These are phyloP conservation scores for Alaudala cheleensis DNA, from an alignment of 2,113 vertebrate genomes.

Conservation along the genomic window DNA sequence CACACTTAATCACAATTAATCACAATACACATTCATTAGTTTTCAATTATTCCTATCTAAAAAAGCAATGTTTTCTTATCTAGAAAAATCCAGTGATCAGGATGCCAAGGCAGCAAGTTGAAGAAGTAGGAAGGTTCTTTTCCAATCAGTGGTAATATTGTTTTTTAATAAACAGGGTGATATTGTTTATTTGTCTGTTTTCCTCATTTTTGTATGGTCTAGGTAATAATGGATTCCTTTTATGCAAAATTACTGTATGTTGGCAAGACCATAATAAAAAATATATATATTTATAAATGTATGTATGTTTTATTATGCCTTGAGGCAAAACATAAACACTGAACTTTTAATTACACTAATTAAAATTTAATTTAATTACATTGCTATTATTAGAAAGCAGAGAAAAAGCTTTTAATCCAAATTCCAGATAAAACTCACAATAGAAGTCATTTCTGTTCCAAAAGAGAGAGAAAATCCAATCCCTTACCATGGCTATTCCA, in stretches of 20 bases:
- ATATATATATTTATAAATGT: not conserved
- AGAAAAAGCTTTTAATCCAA: not conserved
- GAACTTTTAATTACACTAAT: not conserved
- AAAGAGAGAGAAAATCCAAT: not conserved
- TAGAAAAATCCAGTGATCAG: not conserved
- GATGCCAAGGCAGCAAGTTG: not conserved
- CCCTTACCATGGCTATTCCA: slow-evolving; percentile 63
- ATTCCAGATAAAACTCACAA: not conserved
- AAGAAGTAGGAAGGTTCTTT: not conserved
- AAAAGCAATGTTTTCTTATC: not conserved
- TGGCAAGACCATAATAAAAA: not conserved
- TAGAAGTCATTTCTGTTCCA: not conserved
- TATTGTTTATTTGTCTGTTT: not conserved
- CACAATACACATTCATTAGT: not conserved
- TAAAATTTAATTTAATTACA: not conserved
- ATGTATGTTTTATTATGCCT: not conserved
- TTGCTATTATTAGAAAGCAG: not conserved
- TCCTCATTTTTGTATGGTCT: not conserved
- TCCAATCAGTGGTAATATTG: not conserved
- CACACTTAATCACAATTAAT: not conserved
- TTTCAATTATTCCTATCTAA: not conserved
- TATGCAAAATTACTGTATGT: not conserved
- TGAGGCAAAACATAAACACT: not conserved
- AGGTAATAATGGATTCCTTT: not conserved
- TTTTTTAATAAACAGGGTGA: not conserved